Evolutionary conservation across 2,797 vertebrate genomes (phyloP).

Genomic region (Sarcoramphus papa): DNA sequence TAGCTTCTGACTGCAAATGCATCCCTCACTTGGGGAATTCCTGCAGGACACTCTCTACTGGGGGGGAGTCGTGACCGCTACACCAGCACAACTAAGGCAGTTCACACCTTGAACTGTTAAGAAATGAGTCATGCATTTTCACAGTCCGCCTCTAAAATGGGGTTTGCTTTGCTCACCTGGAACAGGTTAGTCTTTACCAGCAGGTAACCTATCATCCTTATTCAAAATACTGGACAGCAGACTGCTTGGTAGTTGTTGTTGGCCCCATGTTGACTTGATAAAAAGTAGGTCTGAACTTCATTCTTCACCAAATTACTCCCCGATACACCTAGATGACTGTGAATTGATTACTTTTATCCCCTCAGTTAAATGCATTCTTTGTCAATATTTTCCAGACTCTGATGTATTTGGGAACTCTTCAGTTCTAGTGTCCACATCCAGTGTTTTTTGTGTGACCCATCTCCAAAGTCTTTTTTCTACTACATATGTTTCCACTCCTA

Average conservation of each 20-base stretch:
- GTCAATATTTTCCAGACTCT: not conserved
- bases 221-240: not conserved
- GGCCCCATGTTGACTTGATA: not conserved
- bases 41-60: not conserved
- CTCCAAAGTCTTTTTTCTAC: not conserved
- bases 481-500: not conserved
- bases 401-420: not conserved
- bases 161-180: fast-evolving
- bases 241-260: not conserved
- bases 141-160: not conserved
- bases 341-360: not conserved
- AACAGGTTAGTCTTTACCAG: not conserved
- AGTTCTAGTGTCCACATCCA: not conserved
- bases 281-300: not conserved
- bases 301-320: not conserved
- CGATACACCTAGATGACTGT: not conserved
- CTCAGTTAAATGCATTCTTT: not conserved
- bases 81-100: not conserved
- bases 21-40: not conserved
- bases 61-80: fast-evolving
- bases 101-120: not conserved
- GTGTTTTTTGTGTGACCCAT: not conserved
- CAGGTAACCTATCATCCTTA: not conserved
- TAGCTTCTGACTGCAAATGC: not conserved
- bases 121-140: not conserved